Evolutionary conservation across 2,797 vertebrate genomes (phyloP), one percentile per base, ranked within the genome.

Genomic region (Neosilurus hyrtlii): DNA sequence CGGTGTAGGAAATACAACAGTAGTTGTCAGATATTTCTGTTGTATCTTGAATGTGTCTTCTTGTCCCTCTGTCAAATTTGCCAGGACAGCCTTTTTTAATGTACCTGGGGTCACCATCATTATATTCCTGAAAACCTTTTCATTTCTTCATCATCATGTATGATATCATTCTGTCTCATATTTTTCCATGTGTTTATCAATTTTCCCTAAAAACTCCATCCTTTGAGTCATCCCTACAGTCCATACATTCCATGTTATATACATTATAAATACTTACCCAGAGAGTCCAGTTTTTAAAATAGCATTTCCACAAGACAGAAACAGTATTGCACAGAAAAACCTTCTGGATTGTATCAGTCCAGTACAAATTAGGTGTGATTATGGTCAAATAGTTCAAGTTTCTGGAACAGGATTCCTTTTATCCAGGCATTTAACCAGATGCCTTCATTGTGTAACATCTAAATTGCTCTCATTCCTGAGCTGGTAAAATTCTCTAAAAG

Each of bases 401-500:
- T 73, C 51, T 73, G 51, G 71, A 43, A 75, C 26, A 43, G 9
- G 5, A 37, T 75, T 61, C 72, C 18, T 43, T 75, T 43, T n/a
- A 75, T 14, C 1, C 2, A 75, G 10, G 18, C 18, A 22, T 9
- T n/a, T 9, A 9, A 57, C n/a, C 26, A 57, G 72, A 35, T 26
- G 20, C 20, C 54, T 35, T 57, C 9, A 20, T 9, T 14, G 11
- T 59, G 2, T 22, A 4, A 35, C 1, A 35, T 56, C n/a, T 2
- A 22, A n/a, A n/a, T 57, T 35, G 72, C 9, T 56, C 10, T 2
- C 16, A 74, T 74, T 74, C 16, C 52, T 74, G 54, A 74, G 54
- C 52, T 57, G 56, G 11, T 75, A 22, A 37, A 9, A 75, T 75
- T 75, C 56, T 59, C 20, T 22, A 59, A 75, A 59, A 75, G 63